Evolutionary conservation across 2,888 invertebrate species (phyloP).

Genomic region (Drosophila cracens): DNA sequence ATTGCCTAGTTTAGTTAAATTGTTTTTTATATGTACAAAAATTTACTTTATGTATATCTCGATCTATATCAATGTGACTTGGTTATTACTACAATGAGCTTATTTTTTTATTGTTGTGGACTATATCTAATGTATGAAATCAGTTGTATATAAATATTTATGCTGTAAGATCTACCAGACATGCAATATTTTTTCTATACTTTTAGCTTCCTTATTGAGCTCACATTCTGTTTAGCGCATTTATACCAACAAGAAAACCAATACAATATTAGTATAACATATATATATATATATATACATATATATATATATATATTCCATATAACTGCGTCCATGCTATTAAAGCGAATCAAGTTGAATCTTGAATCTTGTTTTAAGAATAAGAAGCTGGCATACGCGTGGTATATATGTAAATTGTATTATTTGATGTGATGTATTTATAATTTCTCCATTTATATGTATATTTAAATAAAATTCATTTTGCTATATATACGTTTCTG

Average conservation of each 20-base stretch:
- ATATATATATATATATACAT: background rate
- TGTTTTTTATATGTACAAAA: slow-evolving; percentile 69
- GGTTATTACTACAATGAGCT: slow-evolving; percentile 59
- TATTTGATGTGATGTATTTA: slow-evolving; percentile 78
- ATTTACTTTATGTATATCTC: slow-evolving; percentile 54
- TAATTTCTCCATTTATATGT: slow-evolving; percentile 65
- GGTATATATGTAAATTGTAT: slow-evolving; percentile 71
- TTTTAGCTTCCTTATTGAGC: slow-evolving; percentile 47
- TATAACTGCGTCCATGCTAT: slow-evolving; percentile 35
- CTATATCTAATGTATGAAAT: slow-evolving; percentile 65
- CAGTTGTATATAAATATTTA: slow-evolving; percentile 67
- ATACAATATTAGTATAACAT: slow-evolving; percentile 61
- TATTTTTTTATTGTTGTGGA: slow-evolving; percentile 72
- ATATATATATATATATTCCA: slow-evolving; percentile 53
- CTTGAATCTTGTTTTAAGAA: slow-evolving; percentile 46
- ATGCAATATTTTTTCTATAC: slow-evolving; percentile 60
- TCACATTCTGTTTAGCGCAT: slow-evolving; percentile 72
- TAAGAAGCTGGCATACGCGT: slow-evolving; percentile 45
- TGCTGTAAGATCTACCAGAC: slow-evolving; percentile 51
- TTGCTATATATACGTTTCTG: slow-evolving; percentile 49
- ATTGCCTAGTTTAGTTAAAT: slow-evolving; percentile 74
- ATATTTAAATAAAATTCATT: slow-evolving; percentile 69
- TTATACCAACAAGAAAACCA: slow-evolving; percentile 53
- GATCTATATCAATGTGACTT: slow-evolving; percentile 60
- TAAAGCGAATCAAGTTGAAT: slow-evolving; percentile 31